phyloP scores from a whole-genome alignment of 2,113 vertebrate genomes.

The Pedetes capensis region DNA sequence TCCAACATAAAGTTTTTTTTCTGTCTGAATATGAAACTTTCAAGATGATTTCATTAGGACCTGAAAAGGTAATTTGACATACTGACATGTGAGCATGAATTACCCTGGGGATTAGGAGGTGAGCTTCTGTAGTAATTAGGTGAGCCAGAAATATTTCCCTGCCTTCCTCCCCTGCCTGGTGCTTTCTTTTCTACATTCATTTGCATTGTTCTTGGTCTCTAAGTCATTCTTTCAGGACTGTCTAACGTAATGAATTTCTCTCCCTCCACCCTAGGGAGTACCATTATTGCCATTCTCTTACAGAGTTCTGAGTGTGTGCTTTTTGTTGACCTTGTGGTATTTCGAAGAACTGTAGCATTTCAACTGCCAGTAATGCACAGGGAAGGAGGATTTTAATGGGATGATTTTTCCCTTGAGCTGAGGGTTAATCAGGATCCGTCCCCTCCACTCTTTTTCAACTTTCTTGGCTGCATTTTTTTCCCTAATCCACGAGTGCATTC shows the following conservation, averaged over 20 bases:
- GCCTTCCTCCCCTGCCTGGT: neutral
- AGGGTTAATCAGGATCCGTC: slow-evolving; percentile 2
- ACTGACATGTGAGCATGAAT: slow-evolving; percentile 62
- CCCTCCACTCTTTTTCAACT: neutral
- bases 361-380: neutral
- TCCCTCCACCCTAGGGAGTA: neutral
- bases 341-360: slow-evolving; percentile 37
- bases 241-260: slow-evolving; percentile 55
- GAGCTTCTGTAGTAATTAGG: slow-evolving; percentile 71
- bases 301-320: neutral
- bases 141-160: slow-evolving; percentile 65
- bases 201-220: slow-evolving; percentile 29
- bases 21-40: slow-evolving; percentile 49
- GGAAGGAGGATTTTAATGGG: slow-evolving; percentile 9
- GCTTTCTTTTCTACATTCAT: neutral
- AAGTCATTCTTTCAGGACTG: slow-evolving; percentile 33
- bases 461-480: neutral
- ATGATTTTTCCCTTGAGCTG: slow-evolving; percentile 10
- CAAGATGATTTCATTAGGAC: slow-evolving; percentile 59
- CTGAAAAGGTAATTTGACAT: slow-evolving; percentile 67
- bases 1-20: slow-evolving; percentile 19
- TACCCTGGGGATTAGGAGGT: slow-evolving; percentile 52
- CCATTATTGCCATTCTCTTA: neutral
- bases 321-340: slow-evolving; percentile 22
- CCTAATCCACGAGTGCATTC: neutral